Percentiles rank a stretch among this genome's conserved stretches.
Conservation (phyloP, 2,113 vertebrate species). For the Arizona elegans region DNA sequence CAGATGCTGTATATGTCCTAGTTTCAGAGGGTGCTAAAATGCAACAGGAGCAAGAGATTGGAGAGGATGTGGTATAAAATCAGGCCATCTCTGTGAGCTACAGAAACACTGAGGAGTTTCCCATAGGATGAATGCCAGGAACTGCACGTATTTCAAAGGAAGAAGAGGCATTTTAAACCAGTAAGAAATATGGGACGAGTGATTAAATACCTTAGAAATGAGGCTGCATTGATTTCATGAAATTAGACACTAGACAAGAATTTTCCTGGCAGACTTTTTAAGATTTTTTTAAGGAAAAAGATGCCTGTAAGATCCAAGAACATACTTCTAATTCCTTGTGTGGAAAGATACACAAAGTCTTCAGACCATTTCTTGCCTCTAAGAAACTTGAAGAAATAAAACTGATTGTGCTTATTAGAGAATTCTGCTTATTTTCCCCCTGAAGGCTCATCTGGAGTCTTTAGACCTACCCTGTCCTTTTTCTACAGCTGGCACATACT, state of each 20-base stretch:
- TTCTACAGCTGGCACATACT: slow-evolving; percentile 3
- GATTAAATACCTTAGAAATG: not conserved
- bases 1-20: not conserved
- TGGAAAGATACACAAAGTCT: not conserved
- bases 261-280: not conserved
- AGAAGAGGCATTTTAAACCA: not conserved
- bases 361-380: not conserved
- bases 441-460: not conserved
- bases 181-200: not conserved
- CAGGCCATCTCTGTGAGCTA: not conserved
- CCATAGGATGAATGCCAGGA: not conserved
- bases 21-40: not conserved
- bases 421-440: not conserved
- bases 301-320: not conserved
- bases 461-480: not conserved
- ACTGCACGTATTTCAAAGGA: not conserved
- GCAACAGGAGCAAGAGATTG: not conserved
- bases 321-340: not conserved
- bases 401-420: not conserved
- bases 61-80: not conserved
- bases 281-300: not conserved
- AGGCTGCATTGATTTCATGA: not conserved
- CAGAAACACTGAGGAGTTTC: not conserved
- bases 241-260: not conserved
- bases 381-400: not conserved